Percentiles rank a stretch among this genome's conserved stretches.
These are phyloP conservation scores for Drosophila mulleri DNA, from an alignment of 2,888 invertebrate genomes.

Conservation along the genomic window DNA sequence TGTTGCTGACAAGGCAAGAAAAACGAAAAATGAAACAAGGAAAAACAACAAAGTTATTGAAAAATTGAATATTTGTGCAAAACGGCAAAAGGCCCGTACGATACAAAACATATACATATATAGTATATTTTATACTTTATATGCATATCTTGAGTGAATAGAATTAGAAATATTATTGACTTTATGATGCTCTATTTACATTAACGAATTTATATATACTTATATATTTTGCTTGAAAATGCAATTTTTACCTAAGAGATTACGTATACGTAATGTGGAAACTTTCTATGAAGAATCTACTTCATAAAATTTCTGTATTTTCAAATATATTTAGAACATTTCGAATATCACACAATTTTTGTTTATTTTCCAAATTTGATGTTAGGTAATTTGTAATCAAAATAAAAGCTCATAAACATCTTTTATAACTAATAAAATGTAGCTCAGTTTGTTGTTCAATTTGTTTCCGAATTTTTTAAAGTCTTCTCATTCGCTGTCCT, in stretches of 20 bases:
- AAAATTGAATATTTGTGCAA: slow-evolving; percentile 1
- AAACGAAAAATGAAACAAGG: slow-evolving; percentile 13
- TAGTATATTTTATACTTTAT: background rate
- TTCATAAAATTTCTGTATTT: too few species aligned
- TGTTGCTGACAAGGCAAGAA: slow-evolving; percentile 70
- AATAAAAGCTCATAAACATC: background rate
- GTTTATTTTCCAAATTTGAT: background rate
- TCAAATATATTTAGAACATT: too few species aligned
- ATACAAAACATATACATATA: background rate
- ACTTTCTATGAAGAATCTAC: too few species aligned
- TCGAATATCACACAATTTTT: background rate
- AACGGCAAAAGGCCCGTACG: background rate
- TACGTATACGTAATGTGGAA: background rate
- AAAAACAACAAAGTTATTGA: slow-evolving; percentile 8
- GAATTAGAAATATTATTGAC: background rate
- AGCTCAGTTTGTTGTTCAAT: background rate
- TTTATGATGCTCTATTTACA: background rate
- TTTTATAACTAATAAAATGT: background rate
- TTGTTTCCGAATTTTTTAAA: background rate
- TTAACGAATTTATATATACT: too few species aligned
- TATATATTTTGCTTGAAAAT: background rate
- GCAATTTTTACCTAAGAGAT: background rate
- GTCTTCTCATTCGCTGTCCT: background rate
- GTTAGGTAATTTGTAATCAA: background rate
- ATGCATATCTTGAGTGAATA: background rate